Base-by-base conservation (phyloP, 1,140 invertebrate genomes). In the Diorhabda sublineata region DNA sequence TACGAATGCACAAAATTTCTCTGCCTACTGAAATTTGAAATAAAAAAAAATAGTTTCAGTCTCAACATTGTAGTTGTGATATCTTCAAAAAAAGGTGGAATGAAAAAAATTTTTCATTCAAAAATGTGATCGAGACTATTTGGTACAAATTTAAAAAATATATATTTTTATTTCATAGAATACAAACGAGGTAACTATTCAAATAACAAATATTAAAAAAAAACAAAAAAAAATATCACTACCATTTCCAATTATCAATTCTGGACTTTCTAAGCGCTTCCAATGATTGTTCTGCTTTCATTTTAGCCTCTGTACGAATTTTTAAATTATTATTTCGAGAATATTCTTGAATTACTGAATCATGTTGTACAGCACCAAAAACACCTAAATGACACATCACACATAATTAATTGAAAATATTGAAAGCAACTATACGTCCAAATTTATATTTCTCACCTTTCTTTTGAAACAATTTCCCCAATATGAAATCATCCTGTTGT, bases 401-500 rank as follows among this genome's bases (percentile, higher is more conserved):
- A 67, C 43, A 9, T 41, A 42, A 8, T 42, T 7, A 26, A 26
- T 26, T 26, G 26, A 26, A 26, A 26, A 26, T 26, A 26, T 26
- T 26, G 26, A 26, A 26, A 26, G 0, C 26, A 26, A 26, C 26
- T 26, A 26, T 26, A 26, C 26, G 26, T 26, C 26, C 26, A 26
- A 26, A 26, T 26, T 26, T 26, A 26, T 26, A 1, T 26, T 26
- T 26, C 26, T 52, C 64, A 76, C 74, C 78, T 71, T 79, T 83
- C 76, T 85, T 86, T 58, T 83, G 81, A 82, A 87, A 87, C 45
- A 87, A 76, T 79, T 86, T 86, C 69, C 82, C 83, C 73, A 87
- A 79, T 61, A 87, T 83, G 79, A 85, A 86, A 76, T 85, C 81
- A 82, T 86, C 85, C 78, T 85, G 79, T 42, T 61, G 64, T 68